Evolutionary conservation across 2,888 invertebrate genomes (phyloP).

Genomic region (Ennomos fuscantarius): DNA sequence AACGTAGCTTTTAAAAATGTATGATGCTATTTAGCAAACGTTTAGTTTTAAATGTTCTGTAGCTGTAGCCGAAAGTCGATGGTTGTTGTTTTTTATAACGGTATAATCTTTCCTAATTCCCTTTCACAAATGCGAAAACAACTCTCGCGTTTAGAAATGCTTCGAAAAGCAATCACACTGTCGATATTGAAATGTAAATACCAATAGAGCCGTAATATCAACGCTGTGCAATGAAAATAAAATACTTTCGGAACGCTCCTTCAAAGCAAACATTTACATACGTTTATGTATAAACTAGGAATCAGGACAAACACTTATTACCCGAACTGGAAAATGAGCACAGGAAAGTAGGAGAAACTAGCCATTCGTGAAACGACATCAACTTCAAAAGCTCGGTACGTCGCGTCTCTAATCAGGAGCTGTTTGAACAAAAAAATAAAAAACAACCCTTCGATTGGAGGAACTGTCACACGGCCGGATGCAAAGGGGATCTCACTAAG

Average conservation of each 20-base stretch:
- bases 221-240: slow-evolving; percentile 41
- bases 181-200: slow-evolving; percentile 43
- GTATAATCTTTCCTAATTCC: slow-evolving; percentile 4
- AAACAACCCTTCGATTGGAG: slow-evolving; percentile 69
- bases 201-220: slow-evolving; percentile 42
- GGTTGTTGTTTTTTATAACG: too few species aligned
- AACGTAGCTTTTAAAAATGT: too few species aligned
- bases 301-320: slow-evolving; percentile 70
- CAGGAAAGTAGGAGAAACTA: slow-evolving; percentile 54
- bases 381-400: slow-evolving; percentile 73
- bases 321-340: slow-evolving; percentile 62
- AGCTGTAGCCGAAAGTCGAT: too few species aligned
- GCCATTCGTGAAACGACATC: slow-evolving; percentile 68
- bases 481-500: slow-evolving; percentile 85
- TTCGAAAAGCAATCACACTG: slow-evolving; percentile 42
- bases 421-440: slow-evolving; percentile 81
- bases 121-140: slow-evolving; percentile 25
- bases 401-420: slow-evolving; percentile 77
- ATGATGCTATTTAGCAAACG: too few species aligned
- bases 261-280: slow-evolving; percentile 57
- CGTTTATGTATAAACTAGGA: slow-evolving; percentile 56
- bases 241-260: slow-evolving; percentile 36
- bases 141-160: slow-evolving; percentile 23
- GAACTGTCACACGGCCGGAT: slow-evolving; percentile 83
- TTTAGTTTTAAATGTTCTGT: too few species aligned